Evolutionary conservation across 1,140 invertebrate genomes (phyloP).

Genomic region (Rhopalosiphum maidis): DNA sequence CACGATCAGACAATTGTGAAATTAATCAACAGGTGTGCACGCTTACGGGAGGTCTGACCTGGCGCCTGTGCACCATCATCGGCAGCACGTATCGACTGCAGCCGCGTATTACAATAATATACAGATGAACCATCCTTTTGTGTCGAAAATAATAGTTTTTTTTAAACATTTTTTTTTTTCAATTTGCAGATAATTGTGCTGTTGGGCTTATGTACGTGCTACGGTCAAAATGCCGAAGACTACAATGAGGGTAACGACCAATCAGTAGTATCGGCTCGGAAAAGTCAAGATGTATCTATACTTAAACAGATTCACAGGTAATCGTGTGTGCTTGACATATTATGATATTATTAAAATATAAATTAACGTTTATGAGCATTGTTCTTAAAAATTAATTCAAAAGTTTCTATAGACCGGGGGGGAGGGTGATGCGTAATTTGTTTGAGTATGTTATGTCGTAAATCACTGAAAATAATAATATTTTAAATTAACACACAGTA

Average conservation of each 20-base stretch:
- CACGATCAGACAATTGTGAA: slow-evolving; percentile 46
- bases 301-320: slow-evolving; percentile 35
- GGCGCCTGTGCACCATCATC: not conserved
- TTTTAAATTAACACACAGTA: not conserved
- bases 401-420: not conserved
- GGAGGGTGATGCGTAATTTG: not conserved
- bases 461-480: not conserved
- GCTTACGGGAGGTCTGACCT: not conserved
- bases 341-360: not conserved
- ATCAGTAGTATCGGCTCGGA: not conserved
- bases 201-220: not conserved
- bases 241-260: slow-evolving; percentile 18
- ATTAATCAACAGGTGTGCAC: not conserved
- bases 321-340: not conserved
- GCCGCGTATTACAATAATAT: not conserved
- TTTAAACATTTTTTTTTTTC: not conserved
- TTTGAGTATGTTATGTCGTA: not conserved
- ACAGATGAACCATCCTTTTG: not conserved
- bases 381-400: not conserved
- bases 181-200: slow-evolving; percentile 12
- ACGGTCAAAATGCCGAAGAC: slow-evolving; percentile 29
- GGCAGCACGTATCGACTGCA: not conserved
- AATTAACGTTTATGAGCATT: not conserved
- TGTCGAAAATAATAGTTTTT: slow-evolving; percentile 15
- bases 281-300: slow-evolving; percentile 9